These are phyloP conservation scores for Pseudomyrmex pallidus DNA, from an alignment of 1,140 invertebrate species.

Conservation along the genomic window DNA sequence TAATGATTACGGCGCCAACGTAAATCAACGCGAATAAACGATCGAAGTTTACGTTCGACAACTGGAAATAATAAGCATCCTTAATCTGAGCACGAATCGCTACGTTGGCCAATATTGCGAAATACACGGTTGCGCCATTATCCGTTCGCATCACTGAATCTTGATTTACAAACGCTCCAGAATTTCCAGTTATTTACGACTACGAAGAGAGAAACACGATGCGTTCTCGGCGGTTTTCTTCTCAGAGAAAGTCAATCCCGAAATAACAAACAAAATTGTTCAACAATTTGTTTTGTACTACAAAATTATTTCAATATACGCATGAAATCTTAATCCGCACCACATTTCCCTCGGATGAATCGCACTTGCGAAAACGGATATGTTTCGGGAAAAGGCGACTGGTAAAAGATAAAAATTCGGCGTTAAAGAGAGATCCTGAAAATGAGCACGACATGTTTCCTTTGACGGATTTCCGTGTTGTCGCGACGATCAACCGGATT, in stretches of 20 bases:
- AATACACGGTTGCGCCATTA: neutral
- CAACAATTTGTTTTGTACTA: too few relatives aligned
- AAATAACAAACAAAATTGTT: conserved; percentile 1
- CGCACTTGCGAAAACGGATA: neutral
- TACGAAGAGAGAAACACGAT: too few relatives aligned
- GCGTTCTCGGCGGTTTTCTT: neutral
- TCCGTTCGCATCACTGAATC: neutral
- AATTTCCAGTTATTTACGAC: neutral
- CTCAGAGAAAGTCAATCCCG: neutral
- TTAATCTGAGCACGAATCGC: conserved; percentile 25
- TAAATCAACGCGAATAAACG: conserved; percentile 41
- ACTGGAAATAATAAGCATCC: conserved; percentile 33
- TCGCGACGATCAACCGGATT: conserved; percentile 76
- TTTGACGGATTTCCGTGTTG: conserved; percentile 79
- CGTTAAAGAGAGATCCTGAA: conserved; percentile 57
- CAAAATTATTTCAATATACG: too few relatives aligned
- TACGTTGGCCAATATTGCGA: conserved; percentile 3
- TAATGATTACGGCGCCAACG: conserved; percentile 44
- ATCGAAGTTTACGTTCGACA: conserved; percentile 50
- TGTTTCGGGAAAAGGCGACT: conserved; percentile 36
- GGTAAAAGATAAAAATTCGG: conserved; percentile 23
- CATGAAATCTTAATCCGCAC: neutral
- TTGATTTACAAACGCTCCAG: conserved; percentile 1
- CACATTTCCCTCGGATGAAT: neutral
- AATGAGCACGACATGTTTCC: conserved; percentile 69